Evolutionary conservation across 2,113 vertebrate genomes (phyloP), one percentile per base, ranked within the genome.

Genomic region (Microtus ochrogaster): DNA sequence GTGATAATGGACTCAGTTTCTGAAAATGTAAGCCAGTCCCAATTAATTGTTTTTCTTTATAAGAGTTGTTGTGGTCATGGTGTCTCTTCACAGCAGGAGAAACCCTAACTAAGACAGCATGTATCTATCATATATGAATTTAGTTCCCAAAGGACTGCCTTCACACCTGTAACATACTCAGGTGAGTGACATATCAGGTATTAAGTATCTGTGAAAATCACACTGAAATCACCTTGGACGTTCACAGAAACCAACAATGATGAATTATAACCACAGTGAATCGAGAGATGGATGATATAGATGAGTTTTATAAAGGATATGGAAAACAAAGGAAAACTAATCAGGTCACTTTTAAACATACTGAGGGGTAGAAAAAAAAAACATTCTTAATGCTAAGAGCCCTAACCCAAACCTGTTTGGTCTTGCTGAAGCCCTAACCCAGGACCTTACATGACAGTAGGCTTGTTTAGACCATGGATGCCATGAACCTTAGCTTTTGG

Each of bases 81-180:
- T 68, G 66, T 68, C 66, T 68, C 13, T 68, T 68, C 66, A 68
- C 66, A 66, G 28, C 65, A 68, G 5, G 16, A 68, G 66, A 68
- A 68, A 68, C 66, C 66, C 66, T 28, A 30, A 66, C 65, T 33
- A 66, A 33, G 28, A 66, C 28, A 66, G 65, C 28, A 66, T 66
- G 28, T 30, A 66, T 55, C 7, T 66, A 66, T 58, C 7, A 7
- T 44, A 61, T 39, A 49, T 0, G 4, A 12, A 8, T 0, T 3
- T 0, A 14, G 24, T 6, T 39, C 26, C 11, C 0, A 28, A 26
- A 84, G 33, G 4, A 0, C 4, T 4, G 49, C 28, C 33, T 24
- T 65, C 39, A 4, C 0, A 2, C 24, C 39, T 3, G 1, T 1
- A 5, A 33, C 68, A 33, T 0, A 74, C 68, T 49, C 19, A 14